A percentile compares a stretch with the other conserved stretches of the same genome.
These are phyloP conservation scores for Nymphalis urticae DNA, from an alignment of 2,888 invertebrate species.

Conservation along the genomic window DNA sequence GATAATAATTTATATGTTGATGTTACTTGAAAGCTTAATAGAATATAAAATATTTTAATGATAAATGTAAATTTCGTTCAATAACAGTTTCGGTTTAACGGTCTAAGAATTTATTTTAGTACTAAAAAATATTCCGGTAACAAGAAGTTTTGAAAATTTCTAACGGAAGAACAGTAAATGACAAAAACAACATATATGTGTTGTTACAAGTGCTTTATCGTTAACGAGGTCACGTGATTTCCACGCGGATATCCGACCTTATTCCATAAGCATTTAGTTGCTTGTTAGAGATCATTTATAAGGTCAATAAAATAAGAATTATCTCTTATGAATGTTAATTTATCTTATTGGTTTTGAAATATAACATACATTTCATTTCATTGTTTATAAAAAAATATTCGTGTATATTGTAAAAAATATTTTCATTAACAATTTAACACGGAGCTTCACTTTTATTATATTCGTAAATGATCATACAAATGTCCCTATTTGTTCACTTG, in stretches of 20 bases:
- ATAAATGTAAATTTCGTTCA: too few species aligned
- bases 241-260: slow-evolving; percentile 35
- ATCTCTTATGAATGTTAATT: not conserved
- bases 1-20: too few species aligned
- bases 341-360: slow-evolving; percentile 1
- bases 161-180: slow-evolving; percentile 6
- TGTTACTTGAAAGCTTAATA: too few species aligned
- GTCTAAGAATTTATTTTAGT: too few species aligned
- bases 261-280: slow-evolving; percentile 31
- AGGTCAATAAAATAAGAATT: slow-evolving; percentile 1
- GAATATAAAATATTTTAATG: too few species aligned
- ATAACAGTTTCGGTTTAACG: too few species aligned
- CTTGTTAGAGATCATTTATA: slow-evolving; percentile 17
- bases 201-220: slow-evolving; percentile 29
- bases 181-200: slow-evolving; percentile 8
- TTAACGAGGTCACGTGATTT: slow-evolving; percentile 36
- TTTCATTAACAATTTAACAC: slow-evolving; percentile 9
- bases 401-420: slow-evolving; percentile 4
- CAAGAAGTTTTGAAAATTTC: not conserved
- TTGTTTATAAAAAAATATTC: not conserved
- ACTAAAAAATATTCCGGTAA: too few species aligned
- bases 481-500: slow-evolving; percentile 15
- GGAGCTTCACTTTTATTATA: slow-evolving; percentile 7
- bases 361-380: not conserved
- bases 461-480: slow-evolving; percentile 14